Evolutionary conservation across 2,797 vertebrate genomes (phyloP).

Genomic region (Pseudomugil tenellus): DNA sequence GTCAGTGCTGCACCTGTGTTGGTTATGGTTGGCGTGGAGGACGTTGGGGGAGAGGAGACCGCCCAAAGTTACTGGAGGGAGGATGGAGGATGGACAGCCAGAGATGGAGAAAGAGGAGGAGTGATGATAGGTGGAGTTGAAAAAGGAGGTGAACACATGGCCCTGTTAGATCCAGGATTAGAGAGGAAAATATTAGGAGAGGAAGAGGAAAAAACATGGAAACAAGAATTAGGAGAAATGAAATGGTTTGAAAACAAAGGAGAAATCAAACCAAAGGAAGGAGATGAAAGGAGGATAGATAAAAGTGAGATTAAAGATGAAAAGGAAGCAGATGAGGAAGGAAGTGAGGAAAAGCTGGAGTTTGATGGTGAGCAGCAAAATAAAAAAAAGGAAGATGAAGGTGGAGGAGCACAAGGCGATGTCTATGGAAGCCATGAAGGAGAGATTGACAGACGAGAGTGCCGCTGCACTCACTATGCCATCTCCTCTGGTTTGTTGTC

Average conservation of each 20-base stretch:
- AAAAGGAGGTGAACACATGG: constrained; percentile 44
- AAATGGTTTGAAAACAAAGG: constrained; percentile 27
- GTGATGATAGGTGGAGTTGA: constrained; percentile 32
- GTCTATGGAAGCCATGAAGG: constrained; percentile 34
- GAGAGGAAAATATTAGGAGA: constrained; percentile 34
- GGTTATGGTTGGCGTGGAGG: constrained; percentile 83
- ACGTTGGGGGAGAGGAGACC: constrained; percentile 57
- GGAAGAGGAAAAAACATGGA: constrained; percentile 12
- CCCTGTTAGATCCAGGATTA: constrained; percentile 12
- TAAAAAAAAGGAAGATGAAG: constrained; percentile 73
- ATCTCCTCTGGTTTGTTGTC: constrained; percentile 79
- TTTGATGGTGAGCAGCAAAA: constrained; percentile 35
- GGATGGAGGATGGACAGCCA: constrained; percentile 27
- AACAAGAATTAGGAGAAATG: constrained; percentile 7
- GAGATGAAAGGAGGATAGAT: constrained; percentile 34
- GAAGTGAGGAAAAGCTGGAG: constrained; percentile 38
- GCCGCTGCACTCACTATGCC: constrained; percentile 76
- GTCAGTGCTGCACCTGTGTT: constrained; percentile 80
- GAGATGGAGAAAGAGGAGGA: constrained; percentile 35
- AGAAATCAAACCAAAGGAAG: constrained; percentile 33
- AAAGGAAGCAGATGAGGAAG: constrained; percentile 51
- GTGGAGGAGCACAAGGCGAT: constrained; percentile 43
- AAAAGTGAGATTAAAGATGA: constrained; percentile 38
- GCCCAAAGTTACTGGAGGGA: constrained; percentile 48
- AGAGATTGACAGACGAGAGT: constrained; percentile 70